Evolutionary conservation across 1,140 invertebrate genomes (phyloP), one percentile per base, ranked within the genome.

Genomic region (Antheraea mylitta): DNA sequence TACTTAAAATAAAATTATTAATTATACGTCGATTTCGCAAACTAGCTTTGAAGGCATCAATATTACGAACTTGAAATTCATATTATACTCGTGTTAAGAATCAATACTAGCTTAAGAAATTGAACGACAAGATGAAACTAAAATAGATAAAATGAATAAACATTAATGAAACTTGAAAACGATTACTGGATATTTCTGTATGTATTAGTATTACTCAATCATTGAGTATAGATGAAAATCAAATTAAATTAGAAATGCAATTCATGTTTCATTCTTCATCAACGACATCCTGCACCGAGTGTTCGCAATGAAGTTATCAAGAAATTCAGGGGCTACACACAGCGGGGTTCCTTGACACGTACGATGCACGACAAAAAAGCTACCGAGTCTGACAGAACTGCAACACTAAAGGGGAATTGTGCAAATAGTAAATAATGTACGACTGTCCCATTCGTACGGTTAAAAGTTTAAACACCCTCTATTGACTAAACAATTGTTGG

Each of bases 251-350:
- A 10, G 67, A 66, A 69, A 18, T 58, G 66, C 62, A 71, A 68
- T 61, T 78, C 69, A 76, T 73, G 76, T 65, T 67, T 18, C 74
- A 72, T 81, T 76, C 69, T 74, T 71, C 58, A 6, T 19, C 36
- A 76, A 80, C 45, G 45, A 65, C 77, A 63, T 82, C 79, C 79
- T 53, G 30, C 63, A 59, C 30, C 61, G 68, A 53, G 60, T 73
- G 74, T 78, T 85, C 75, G 81, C 82, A 91, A 91, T 91, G 84
- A 90, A 90, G 89, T 91, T 89, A 90, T 89, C 86, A 91, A 89
- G 86, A 79, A 79, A 77, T 85, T 82, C 70, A 75, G 77, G 77
- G 77, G 76, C 62, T 71, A 38, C 13, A 66, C 75, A 60, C 85
- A 67, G 72, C 73, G 77, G 86, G 87, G 79, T 53, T 53, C 45